These are phyloP conservation scores for Stenodema calcarata DNA, from an alignment of 2,888 invertebrate species.

Conservation along the genomic window DNA sequence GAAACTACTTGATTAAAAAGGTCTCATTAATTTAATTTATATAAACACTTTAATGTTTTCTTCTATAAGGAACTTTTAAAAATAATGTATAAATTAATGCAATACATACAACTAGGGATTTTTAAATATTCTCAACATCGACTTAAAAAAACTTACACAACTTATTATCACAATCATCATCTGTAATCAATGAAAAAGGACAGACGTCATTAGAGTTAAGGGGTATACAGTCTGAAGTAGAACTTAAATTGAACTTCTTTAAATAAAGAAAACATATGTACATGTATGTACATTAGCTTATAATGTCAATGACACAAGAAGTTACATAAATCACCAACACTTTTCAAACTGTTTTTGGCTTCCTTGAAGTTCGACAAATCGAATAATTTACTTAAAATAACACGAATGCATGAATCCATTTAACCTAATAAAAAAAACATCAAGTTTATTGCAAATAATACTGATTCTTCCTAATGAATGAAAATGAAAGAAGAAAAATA, in stretches of 20 bases:
- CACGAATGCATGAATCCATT: too few relatives aligned
- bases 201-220: neutral
- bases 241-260: neutral
- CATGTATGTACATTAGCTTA: neutral
- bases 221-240: neutral
- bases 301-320: neutral
- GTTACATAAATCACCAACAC: neutral
- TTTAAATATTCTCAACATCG: conserved; percentile 30
- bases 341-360: neutral
- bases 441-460: too few relatives aligned
- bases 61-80: conserved; percentile 37
- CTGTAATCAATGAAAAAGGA: conserved; percentile 13
- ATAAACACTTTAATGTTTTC: conserved; percentile 34
- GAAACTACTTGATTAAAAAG: neutral
- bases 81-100: conserved; percentile 18
- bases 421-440: too few relatives aligned
- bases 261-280: neutral
- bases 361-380: too few relatives aligned
- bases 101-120: conserved; percentile 9
- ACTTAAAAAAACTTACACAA: conserved; percentile 14
- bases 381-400: too few relatives aligned
- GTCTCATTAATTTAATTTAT: conserved; percentile 4
- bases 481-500: too few relatives aligned
- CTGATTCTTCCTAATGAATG: too few relatives aligned
- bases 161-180: conserved; percentile 35